Base-by-base conservation (phyloP, 37 sponge, comb jelly and placozoan genomes). In the Dysidea cf. avara region DNA sequence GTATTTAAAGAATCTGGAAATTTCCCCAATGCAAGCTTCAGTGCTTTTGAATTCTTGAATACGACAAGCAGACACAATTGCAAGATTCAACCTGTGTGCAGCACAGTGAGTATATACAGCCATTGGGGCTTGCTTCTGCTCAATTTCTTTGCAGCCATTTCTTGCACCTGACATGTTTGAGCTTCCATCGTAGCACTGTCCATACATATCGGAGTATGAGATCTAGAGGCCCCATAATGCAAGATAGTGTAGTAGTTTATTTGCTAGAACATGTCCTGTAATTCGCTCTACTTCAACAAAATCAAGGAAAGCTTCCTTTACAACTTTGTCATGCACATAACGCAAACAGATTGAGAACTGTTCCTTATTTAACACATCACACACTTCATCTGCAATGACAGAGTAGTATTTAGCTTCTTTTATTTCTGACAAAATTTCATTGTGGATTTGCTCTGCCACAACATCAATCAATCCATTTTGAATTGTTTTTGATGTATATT, bases 401-500 rank as follows among this genome's bases (percentile, higher is more conserved):
- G 86, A 72, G 43, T 53, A 84, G 47, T 46, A 86, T 33, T 56
- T 86, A 28, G 69, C 76, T 16, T 37, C 3, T 53, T 75, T 75
- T 17, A 68, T 61, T 36, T 82, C 69, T 26, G 20, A 34, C 24
- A 71, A 16, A 28, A 79, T 72, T 13, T 65, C 65, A 3, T 6
- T 40, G 29, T 56, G 73, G 31, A 81, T 81, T 14, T 54, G 20
- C 17, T 61, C 7, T 1, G 71, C 81, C 13, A 53, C 43, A 25
- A 81, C 66, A 47, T 38, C 59, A 6, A 84, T 20, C n/a, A n/a
- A n/a, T n/a, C n/a, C n/a, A 24, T 81, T 87, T 75, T 87, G 81
- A 24, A 82, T 87, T 7, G 88, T 87, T 39, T 87, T 87, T 2
- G 88, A 87, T 33, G 88, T 87, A 43, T 81, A 81, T 18, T 58